Conservation (phyloP, 2,113 vertebrate genomes). For the Gymnogyps californianus region DNA sequence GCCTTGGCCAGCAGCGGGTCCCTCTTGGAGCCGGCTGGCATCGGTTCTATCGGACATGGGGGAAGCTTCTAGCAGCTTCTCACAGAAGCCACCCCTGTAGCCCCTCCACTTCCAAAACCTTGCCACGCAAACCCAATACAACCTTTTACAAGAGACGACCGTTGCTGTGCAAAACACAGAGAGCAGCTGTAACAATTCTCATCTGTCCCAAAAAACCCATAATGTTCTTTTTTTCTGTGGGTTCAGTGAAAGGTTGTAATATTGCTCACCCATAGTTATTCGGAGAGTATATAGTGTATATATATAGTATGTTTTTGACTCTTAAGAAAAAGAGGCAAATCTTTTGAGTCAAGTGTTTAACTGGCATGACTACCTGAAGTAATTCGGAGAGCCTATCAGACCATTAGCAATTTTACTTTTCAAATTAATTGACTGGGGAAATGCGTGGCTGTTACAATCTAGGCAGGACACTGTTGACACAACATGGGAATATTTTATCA, state of each 20-base stretch:
- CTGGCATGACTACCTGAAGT: background rate
- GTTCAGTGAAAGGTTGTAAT: background rate
- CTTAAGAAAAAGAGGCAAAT: background rate
- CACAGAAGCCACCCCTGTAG: too few relatives aligned
- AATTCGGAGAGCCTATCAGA: background rate
- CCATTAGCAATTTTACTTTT: background rate
- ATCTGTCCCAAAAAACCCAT: background rate
- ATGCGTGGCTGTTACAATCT: background rate
- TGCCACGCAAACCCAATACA: too few relatives aligned
- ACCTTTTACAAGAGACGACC: too few relatives aligned
- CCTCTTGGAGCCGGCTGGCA: too few relatives aligned
- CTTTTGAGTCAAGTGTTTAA: background rate
- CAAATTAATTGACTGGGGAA: background rate
- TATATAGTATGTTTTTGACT: background rate
- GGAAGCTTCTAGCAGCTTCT: too few relatives aligned
- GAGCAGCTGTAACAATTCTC: background rate
- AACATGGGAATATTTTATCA: slow-evolving; percentile 11
- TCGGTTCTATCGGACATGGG: too few relatives aligned
- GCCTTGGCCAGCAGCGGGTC: too few relatives aligned
- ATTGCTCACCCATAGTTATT: background rate
- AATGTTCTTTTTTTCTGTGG: background rate
- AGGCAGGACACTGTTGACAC: background rate
- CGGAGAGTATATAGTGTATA: background rate
- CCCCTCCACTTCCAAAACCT: too few relatives aligned
- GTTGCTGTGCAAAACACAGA: background rate